A percentile compares a stretch with the other conserved stretches of the same genome.
Conservation (phyloP, 2,888 invertebrate genomes). For the Andrena haemorrhoa region DNA sequence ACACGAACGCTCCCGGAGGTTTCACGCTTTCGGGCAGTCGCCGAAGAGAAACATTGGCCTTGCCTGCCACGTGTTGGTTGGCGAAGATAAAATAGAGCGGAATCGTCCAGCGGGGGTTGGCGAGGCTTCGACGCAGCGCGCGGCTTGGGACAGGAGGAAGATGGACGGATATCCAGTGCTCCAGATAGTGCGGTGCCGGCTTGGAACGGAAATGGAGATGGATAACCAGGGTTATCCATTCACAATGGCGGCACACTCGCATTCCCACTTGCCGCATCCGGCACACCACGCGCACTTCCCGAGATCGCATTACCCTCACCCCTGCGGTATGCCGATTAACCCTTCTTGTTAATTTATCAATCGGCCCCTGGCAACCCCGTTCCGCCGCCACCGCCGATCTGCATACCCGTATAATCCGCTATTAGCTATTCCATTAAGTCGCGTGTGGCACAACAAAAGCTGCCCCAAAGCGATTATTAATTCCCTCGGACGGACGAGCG, state of each 20-base stretch:
- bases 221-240: slow-evolving; percentile 80
- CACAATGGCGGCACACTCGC: slow-evolving; percentile 79
- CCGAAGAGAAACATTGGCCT: background rate
- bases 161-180: slow-evolving; percentile 84
- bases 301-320: slow-evolving; percentile 81
- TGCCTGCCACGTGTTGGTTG: slow-evolving; percentile 14
- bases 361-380: slow-evolving; percentile 37
- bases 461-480: slow-evolving; percentile 5
- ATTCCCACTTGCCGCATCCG: slow-evolving; percentile 81
- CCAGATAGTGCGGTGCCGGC: slow-evolving; percentile 83
- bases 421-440: slow-evolving; percentile 37
- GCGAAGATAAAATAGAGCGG: background rate
- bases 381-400: slow-evolving; percentile 21
- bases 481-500: background rate
- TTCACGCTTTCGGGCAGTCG: background rate
- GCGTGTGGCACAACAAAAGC: background rate
- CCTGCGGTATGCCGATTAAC: slow-evolving; percentile 80
- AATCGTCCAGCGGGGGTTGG: background rate
- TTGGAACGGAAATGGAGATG: slow-evolving; percentile 80
- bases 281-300: slow-evolving; percentile 80
- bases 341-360: slow-evolving; percentile 65
- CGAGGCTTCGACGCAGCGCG: background rate
- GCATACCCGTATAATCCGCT: slow-evolving; percentile 36
- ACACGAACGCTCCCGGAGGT: background rate
- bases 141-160: slow-evolving; percentile 30